Base-by-base conservation (phyloP, 2,888 invertebrate species). In the Leucoptera coffeella region DNA sequence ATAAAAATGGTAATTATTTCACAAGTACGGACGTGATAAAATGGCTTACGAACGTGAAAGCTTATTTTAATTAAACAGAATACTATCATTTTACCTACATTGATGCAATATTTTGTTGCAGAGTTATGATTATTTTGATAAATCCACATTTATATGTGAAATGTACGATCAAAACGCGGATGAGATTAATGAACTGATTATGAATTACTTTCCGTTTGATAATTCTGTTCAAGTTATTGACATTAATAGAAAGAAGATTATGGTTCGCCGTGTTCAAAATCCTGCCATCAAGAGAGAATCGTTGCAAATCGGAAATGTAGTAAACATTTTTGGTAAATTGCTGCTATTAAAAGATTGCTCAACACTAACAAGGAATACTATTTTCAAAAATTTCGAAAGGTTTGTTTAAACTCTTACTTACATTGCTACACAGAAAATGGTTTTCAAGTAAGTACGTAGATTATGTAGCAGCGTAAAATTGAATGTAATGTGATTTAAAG, bases 91-190 rank as follows among this genome's bases (percentile, higher is more conserved):
- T n/a, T n/a, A n/a, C n/a, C n/a, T n/a, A n/a, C n/a, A n/a, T n/a
- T n/a, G n/a, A n/a, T n/a, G n/a, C n/a, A n/a, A n/a, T n/a, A n/a
- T n/a, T n/a, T 12, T 13, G 4, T 43, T 43, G 15, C 40, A 62
- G 62, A 55, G 61, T 9, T 61, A 49, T 41, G 75, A 74, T 35
- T 75, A 69, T 44, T 67, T 58, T 32, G 74, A 75, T 34, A 74
- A 73, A 40, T 56, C 73, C 30, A 59, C 65, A 15, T 85, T 86
- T 51, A 44, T 78, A 23, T 85, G 85, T 14, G 89, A 92, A 58
- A 93, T 91, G 90, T 89, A 79, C 47, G 90, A 92, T 43, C 76
- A 79, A 38, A 78, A 84, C 32, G 78, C 85, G 0, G 79, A 79
- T 13, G 62, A 80, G 27, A 60, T 80, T 4, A 75, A 81, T 35